Evolutionary conservation across 2,797 vertebrate species (phyloP).

Genomic region (Podarcis siculus): DNA sequence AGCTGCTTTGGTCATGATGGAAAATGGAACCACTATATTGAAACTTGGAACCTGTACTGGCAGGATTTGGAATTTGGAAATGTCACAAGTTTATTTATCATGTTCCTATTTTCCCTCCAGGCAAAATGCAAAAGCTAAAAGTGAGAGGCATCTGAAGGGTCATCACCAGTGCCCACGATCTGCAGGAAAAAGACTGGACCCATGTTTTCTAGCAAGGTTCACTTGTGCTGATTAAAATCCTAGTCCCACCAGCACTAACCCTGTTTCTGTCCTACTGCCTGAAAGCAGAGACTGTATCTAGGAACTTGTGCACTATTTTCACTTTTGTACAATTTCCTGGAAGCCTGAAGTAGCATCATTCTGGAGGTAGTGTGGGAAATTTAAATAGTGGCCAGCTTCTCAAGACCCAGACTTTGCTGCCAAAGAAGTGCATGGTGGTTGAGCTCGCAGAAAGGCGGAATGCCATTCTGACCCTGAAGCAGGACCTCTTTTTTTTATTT

Average conservation of each 20-base stretch:
- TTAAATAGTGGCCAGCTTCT: no score
- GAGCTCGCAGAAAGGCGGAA: no score
- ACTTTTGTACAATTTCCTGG: no score
- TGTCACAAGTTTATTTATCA: not conserved
- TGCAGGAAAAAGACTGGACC: not conserved
- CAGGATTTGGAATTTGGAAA: not conserved
- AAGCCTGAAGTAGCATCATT: no score
- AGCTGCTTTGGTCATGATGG: not conserved
- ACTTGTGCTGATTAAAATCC: not conserved
- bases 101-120: not conserved
- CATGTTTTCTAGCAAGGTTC: not conserved
- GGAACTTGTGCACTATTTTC: no score
- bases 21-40: not conserved
- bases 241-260: not conserved
- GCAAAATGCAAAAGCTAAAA: no score
- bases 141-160: not conserved
- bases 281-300: no score
- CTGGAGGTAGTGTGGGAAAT: no score
- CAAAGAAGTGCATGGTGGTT: no score
- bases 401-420: no score
- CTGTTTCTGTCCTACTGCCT: not conserved
- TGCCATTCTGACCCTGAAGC: no score
- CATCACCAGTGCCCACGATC: not conserved
- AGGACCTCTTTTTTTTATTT: no score
- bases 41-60: not conserved